phyloP scores from a whole-genome alignment of 2,888 invertebrate genomes.

The Pseudoips prasinana region DNA sequence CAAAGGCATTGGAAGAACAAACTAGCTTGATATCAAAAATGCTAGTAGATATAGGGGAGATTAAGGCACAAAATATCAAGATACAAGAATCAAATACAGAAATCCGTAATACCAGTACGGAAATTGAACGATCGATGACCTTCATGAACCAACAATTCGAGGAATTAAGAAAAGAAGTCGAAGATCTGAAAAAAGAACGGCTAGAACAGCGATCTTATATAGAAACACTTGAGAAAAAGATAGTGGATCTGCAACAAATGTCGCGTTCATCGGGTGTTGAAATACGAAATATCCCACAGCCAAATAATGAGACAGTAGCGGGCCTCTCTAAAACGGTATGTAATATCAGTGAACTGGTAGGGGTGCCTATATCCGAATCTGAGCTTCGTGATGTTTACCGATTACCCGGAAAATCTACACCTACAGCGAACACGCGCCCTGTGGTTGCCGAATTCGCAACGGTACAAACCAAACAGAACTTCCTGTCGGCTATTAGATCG shows the following conservation, averaged over 20 bases:
- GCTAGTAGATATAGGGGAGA: neutral
- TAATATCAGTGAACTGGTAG: no score
- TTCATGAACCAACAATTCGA: no score
- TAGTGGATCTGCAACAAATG: neutral
- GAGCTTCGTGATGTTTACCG: no score
- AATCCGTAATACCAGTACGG: slow-evolving; percentile 3
- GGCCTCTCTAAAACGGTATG: neutral
- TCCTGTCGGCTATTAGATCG: slow-evolving; percentile 1
- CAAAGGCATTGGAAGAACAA: no score
- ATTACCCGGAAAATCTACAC: slow-evolving; percentile 1
- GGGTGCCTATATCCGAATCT: no score
- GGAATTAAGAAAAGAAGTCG: no score
- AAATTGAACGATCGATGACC: slow-evolving; percentile 3
- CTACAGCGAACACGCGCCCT: no score
- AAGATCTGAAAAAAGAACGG: neutral
- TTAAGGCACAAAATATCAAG: slow-evolving; percentile 3
- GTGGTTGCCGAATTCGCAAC: no score
- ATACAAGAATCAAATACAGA: slow-evolving; percentile 1
- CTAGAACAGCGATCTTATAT: neutral
- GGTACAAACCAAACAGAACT: slow-evolving; percentile 1
- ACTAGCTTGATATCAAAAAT: slow-evolving; percentile 1
- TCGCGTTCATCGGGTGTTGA: no score
- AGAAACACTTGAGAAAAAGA: slow-evolving; percentile 1
- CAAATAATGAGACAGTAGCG: neutral
- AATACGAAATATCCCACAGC: neutral